Evolutionary conservation across 2,888 invertebrate genomes (phyloP), one percentile per base, ranked within the genome.

Genomic region (Dichetophora obliterata): DNA sequence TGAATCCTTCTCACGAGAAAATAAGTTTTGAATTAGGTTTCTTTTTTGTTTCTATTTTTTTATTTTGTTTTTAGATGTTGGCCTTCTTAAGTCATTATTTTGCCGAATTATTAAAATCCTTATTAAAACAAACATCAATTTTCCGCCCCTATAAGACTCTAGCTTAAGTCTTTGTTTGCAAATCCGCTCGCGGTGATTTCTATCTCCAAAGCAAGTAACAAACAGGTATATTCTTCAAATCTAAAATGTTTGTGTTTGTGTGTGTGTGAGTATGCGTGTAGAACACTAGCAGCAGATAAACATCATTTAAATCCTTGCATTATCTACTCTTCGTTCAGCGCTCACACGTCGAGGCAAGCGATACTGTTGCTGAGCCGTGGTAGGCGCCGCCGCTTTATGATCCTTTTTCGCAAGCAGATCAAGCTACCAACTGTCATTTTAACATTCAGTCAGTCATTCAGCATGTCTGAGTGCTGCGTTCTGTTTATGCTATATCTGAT

Each of bases 341-440:
- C 37, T 72, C 72, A 16, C 72, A 43, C 57, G 52, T 22, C 24
- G 37, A 2, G 5, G 61, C 27, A 24, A 22, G 8, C 66, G 37
- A 14, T 43, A 34, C 19, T 34, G 8, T 16, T 24, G 48, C 37
- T 8, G 43, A 24, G 24, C 48, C 48, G 37, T 14, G 34, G 3
- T 9, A 43, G 71, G 59, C 71, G 71, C 71, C 72, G 59, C 11
- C 72, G 59, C 11, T 22, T n/a, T n/a, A 43, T n/a, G 72, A 59
- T 57, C 57, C 37, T 37, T 59, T 59, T 50, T 24, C 8, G 54
- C 54, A 48, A 59, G 34, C 37, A 27, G 72, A 57, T 72, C 22
- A 16, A 72, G 72, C 57, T 72, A 19, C 72, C 72, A 59, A 72
- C 72, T 72, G 72, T 43, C 72, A 71, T 57, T 54, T 16, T 31